Conservation (phyloP, 2,888 invertebrate genomes). For the Chesias legatella region DNA sequence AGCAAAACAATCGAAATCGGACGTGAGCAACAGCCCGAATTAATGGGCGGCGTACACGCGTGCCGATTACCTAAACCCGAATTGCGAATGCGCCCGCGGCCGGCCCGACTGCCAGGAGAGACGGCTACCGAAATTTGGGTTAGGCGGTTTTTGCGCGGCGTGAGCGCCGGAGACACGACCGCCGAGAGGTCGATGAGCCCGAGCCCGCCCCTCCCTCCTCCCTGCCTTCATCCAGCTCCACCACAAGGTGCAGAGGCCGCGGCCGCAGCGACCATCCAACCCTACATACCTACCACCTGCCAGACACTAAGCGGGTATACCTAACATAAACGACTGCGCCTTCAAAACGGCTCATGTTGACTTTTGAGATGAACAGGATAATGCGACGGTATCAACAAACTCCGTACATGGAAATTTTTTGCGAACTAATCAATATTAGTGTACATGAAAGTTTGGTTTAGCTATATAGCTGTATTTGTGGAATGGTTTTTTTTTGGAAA, state of each 20-base stretch:
- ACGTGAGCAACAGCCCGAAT: slow-evolving; percentile 34
- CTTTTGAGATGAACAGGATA: slow-evolving; percentile 37
- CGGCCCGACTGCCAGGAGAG: slow-evolving; percentile 53
- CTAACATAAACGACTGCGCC: slow-evolving; percentile 38
- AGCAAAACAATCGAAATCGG: slow-evolving; percentile 20
- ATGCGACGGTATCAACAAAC: slow-evolving; percentile 14
- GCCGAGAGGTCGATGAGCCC: slow-evolving; percentile 69
- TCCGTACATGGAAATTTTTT: slow-evolving; percentile 13
- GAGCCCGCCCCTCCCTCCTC: slow-evolving; percentile 38
- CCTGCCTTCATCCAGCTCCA: slow-evolving; percentile 61
- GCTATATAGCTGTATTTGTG: too few species aligned
- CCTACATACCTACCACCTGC: slow-evolving; percentile 77
- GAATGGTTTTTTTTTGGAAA: too few species aligned
- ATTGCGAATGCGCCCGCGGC: slow-evolving; percentile 40
- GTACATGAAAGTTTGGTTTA: slow-evolving; percentile 1
- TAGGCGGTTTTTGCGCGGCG: slow-evolving; percentile 66
- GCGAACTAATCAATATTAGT: slow-evolving; percentile 3
- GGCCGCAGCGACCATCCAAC: slow-evolving; percentile 65
- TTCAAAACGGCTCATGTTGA: slow-evolving; percentile 34
- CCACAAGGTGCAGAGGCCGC: slow-evolving; percentile 74
- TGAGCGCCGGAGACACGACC: slow-evolving; percentile 56
- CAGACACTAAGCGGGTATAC: slow-evolving; percentile 68
- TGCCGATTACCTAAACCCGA: slow-evolving; percentile 53
- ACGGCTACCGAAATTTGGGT: slow-evolving; percentile 76
- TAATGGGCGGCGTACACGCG: slow-evolving; percentile 47